Evolutionary conservation across 2,797 vertebrate species (phyloP), one percentile per base, ranked within the genome.

Genomic region (Ibycter americanus): DNA sequence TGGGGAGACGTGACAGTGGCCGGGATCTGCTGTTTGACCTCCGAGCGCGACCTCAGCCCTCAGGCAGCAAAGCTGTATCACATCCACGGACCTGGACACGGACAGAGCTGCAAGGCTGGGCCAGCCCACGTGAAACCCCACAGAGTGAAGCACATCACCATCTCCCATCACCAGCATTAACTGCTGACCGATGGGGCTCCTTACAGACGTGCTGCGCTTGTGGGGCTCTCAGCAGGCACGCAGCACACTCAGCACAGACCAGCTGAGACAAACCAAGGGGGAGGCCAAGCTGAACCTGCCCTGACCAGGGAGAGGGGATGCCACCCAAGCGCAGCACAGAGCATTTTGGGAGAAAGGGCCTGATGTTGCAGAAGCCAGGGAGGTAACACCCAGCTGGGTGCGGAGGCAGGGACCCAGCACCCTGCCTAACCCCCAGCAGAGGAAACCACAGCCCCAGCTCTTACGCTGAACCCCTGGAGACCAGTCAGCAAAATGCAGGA

Each of bases 151-250:
- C 23, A 19, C 0, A 0, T 8, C 1, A 0, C 26, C 31, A 26
- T 40, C 51, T 72, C 67, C 58, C 26, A 23, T 10, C 76, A 54
- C 29, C 44, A 54, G 38, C 29, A 21, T 31, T 26, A 23, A 27
- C 13, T 4, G 4, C 47, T 3, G 32, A 36, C 44, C 3, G 1
- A 40, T 0, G 5, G 29, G n/a, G 31, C n/a, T 34, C 19, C 0
- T 58, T 5, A 56, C 1, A 2, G 1, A 19, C 1, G 1, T 32
- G 31, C 73, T 42, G 25, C 22, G 52, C n/a, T 54, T 3, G 1
- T 3, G 27, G 84, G 55, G 72, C 47, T 34, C 29, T 40, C 72
- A 12, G 77, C 19, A 55, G 15, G 49, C 36, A 9, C 42, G 13
- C 15, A 52, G n/a, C 12, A 7, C 0, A 22, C 32, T 72, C 32